Conservation (phyloP, 2,113 vertebrate genomes). For the Gallinago media region DNA sequence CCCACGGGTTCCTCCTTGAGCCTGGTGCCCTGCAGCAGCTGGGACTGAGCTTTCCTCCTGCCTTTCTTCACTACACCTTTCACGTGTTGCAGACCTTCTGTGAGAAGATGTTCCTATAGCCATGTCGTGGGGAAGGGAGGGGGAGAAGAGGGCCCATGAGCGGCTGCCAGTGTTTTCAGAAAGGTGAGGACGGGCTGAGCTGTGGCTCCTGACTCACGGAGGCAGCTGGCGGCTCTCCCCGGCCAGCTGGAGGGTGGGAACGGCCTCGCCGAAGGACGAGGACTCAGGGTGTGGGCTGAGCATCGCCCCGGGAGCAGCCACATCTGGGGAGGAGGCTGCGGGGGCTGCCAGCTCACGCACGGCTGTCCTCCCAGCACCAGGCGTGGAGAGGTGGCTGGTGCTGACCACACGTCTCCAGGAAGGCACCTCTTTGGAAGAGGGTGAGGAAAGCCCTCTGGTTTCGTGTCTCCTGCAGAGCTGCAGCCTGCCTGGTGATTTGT, state of each 20-base stretch:
- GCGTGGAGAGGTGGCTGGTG: rapidly evolving
- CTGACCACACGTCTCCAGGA: rapidly evolving
- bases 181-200: constrained; percentile 44
- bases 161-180: not conserved
- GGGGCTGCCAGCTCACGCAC: not conserved
- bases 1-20: not conserved
- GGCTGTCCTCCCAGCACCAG: rapidly evolving
- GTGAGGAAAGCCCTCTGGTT: not conserved
- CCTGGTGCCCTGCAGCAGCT: rapidly evolving
- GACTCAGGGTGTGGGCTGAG: constrained; percentile 45
- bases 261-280: not conserved
- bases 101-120: not conserved
- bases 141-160: not conserved
- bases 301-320: not conserved
- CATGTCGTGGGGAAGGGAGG: rapidly evolving
- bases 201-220: constrained; percentile 5
- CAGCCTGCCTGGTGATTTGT: not conserved
- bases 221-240: constrained; percentile 41
- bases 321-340: not conserved
- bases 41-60: not conserved
- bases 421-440: not conserved
- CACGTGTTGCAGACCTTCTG: not conserved
- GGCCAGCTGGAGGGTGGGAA: constrained; percentile 65
- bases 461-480: rapidly evolving
- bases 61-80: not conserved